These are phyloP conservation scores for Anadara kagoshimensis DNA, from an alignment of 1,140 invertebrate genomes.

Conservation along the genomic window DNA sequence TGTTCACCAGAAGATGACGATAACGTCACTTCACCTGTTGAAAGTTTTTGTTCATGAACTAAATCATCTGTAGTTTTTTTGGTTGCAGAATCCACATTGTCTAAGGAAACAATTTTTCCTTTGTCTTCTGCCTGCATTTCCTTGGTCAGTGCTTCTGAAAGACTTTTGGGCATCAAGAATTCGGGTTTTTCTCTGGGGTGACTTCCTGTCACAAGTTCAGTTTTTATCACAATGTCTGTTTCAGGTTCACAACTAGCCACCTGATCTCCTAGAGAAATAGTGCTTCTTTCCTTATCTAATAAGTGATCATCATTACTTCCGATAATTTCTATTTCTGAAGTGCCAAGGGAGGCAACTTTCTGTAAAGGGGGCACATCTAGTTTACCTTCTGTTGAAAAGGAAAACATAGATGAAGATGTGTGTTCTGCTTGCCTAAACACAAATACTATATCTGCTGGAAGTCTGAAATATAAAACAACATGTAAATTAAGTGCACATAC, in stretches of 20 bases:
- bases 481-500: too few species aligned
- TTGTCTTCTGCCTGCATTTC: slow-evolving; percentile 37
- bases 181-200: slow-evolving; percentile 42
- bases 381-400: too few species aligned
- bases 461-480: too few species aligned
- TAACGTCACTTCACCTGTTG: slow-evolving; percentile 24
- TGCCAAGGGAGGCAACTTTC: slow-evolving; percentile 22
- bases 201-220: slow-evolving; percentile 24
- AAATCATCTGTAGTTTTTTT: slow-evolving; percentile 14
- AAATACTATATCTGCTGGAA: too few species aligned
- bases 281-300: neutral
- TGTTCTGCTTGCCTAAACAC: too few species aligned
- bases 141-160: slow-evolving; percentile 60
- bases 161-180: slow-evolving; percentile 55
- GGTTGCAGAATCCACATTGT: neutral
- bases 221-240: slow-evolving; percentile 40
- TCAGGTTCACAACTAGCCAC: slow-evolving; percentile 45
- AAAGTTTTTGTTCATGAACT: slow-evolving; percentile 3
- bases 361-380: neutral
- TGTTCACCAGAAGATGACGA: slow-evolving; percentile 48
- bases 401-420: too few species aligned
- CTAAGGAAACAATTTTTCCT: neutral
- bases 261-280: slow-evolving; percentile 57
- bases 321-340: slow-evolving; percentile 49
- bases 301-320: slow-evolving; percentile 34